phyloP scores from a whole-genome alignment of 2,888 invertebrate species.

The Andrena flavipes region DNA sequence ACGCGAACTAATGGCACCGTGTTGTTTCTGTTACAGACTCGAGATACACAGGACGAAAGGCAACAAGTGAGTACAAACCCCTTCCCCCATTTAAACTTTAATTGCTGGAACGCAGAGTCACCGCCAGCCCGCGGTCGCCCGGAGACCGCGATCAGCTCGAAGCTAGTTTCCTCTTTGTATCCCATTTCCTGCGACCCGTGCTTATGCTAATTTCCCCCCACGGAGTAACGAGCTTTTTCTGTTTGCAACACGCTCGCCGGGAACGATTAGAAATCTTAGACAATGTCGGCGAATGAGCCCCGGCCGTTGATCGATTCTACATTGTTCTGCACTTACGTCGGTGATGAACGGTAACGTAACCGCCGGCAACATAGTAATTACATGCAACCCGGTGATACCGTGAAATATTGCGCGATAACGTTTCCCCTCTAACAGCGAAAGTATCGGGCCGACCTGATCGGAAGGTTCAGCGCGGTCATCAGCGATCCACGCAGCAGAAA shows the following conservation, averaged over 20 bases:
- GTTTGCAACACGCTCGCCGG: not conserved
- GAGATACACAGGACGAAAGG: constrained; percentile 47
- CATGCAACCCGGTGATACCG: constrained; percentile 9
- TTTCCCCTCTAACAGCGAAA: constrained; percentile 15
- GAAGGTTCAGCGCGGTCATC: constrained; percentile 34
- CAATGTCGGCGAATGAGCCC: constrained; percentile 13
- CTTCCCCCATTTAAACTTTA: not conserved
- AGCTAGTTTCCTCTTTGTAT: not conserved
- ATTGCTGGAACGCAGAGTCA: constrained; percentile 5
- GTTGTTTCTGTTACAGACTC: constrained; percentile 62
- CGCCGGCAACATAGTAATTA: constrained; percentile 28
- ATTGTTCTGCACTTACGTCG: not conserved
- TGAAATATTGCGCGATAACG: constrained; percentile 28
- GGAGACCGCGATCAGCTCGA: not conserved
- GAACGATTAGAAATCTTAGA: constrained; percentile 1
- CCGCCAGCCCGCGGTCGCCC: not conserved
- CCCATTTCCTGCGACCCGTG: constrained; percentile 4
- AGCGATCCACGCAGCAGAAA: constrained; percentile 22
- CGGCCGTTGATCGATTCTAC: not conserved
- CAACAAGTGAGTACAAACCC: constrained; percentile 65
- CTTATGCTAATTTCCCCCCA: not conserved
- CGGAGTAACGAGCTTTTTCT: not conserved
- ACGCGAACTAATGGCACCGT: not conserved
- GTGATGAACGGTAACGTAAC: constrained; percentile 16
- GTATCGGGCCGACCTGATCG: constrained; percentile 23